These are phyloP conservation scores for Himantopus leucocephalus DNA, from an alignment of 2,113 vertebrate genomes.

Conservation along the genomic window DNA sequence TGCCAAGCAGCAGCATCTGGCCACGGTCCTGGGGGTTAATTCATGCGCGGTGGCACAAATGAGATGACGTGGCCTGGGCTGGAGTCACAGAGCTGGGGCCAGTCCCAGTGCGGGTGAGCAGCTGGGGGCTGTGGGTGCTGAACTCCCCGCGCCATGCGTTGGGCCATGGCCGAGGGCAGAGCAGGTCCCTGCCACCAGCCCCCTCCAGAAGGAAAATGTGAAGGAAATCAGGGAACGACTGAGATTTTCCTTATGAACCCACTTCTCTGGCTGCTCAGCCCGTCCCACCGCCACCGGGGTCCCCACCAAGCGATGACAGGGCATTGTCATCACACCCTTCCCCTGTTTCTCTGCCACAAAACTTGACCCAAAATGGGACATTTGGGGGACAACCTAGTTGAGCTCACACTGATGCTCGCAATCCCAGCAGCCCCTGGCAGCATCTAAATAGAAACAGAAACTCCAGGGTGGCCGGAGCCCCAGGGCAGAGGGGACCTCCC, in stretches of 20 bases:
- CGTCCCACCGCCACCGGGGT: not conserved
- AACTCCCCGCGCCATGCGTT: fast-evolving
- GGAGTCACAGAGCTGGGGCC: not conserved
- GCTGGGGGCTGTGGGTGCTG: not conserved
- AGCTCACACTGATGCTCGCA: not conserved
- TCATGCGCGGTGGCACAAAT: fast-evolving
- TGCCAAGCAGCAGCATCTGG: not conserved
- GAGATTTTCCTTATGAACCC: not conserved
- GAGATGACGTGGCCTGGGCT: not conserved
- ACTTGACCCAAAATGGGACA: not conserved
- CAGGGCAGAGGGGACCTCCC: not conserved
- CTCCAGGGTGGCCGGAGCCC: not conserved
- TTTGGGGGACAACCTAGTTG: not conserved
- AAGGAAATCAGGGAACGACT: not conserved
- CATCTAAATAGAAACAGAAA: not conserved
- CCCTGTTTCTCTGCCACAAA: not conserved
- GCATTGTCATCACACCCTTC: not conserved
- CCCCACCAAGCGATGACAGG: not conserved
- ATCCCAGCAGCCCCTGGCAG: not conserved
- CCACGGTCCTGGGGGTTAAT: not conserved
- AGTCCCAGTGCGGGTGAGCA: not conserved
- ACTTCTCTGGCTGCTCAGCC: not conserved
- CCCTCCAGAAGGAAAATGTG: not conserved
- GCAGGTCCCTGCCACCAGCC: not conserved
- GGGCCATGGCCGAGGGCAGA: not conserved